These are phyloP conservation scores for Halictus quadricinctus DNA, from an alignment of 2,888 invertebrate genomes.

Conservation along the genomic window DNA sequence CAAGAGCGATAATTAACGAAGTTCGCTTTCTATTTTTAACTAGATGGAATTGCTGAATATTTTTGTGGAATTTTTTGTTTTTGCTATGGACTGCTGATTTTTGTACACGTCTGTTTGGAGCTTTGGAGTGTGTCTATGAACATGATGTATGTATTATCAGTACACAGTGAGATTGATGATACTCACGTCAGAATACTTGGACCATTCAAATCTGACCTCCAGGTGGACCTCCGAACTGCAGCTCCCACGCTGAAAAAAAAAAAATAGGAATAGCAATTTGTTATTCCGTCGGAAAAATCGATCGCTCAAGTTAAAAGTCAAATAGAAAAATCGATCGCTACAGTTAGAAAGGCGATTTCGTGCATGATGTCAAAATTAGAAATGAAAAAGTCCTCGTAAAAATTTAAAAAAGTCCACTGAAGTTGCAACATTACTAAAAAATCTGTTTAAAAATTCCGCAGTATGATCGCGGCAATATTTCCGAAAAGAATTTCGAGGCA, in stretches of 20 bases:
- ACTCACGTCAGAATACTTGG: constrained; percentile 47
- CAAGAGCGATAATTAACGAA: not conserved
- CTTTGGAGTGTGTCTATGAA: not conserved
- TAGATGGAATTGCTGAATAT: not conserved
- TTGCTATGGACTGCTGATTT: not conserved
- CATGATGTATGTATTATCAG: not conserved
- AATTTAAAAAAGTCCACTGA: not conserved
- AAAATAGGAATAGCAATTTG: not conserved
- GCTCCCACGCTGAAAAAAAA: constrained; percentile 42
- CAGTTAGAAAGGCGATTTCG: not conserved
- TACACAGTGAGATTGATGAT: not conserved
- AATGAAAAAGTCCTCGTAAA: not conserved
- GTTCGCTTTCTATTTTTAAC: not conserved
- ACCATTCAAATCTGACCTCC: constrained; percentile 36
- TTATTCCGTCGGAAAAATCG: not conserved
- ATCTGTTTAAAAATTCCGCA: not conserved
- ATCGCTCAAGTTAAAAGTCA: not conserved
- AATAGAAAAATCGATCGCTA: not conserved
- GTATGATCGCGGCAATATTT: not conserved
- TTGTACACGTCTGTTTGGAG: not conserved
- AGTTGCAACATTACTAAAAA: not conserved
- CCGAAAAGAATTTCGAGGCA: not conserved
- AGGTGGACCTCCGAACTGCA: constrained; percentile 37
- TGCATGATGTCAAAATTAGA: not conserved
- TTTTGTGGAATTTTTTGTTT: not conserved